These are phyloP conservation scores for Lucifuga dentata DNA, from an alignment of 2,113 vertebrate genomes.

Conservation along the genomic window DNA sequence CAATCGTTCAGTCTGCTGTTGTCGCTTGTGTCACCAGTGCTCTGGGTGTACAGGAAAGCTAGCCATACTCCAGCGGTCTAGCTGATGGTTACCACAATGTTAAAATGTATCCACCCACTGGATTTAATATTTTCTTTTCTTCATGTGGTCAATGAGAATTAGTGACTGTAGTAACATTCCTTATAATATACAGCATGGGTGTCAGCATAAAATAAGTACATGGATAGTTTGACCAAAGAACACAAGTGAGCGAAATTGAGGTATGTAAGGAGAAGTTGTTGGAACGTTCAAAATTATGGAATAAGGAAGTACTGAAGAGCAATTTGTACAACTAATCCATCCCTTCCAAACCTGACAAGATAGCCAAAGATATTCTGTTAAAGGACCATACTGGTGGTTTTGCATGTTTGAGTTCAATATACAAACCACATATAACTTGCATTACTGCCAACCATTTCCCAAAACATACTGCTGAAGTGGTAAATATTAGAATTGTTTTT, in stretches of 20 bases:
- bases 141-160: conserved; percentile 38
- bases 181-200: conserved; percentile 25
- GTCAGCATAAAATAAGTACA: conserved; percentile 31
- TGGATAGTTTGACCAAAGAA: conserved; percentile 17
- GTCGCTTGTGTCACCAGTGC: conserved; percentile 64
- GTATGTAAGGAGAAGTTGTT: conserved; percentile 10
- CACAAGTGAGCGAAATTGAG: conserved; percentile 6
- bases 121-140: conserved; percentile 41
- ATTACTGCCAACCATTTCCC: no score
- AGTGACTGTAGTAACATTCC: conserved; percentile 28
- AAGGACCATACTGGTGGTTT: no score
- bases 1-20: conserved; percentile 51
- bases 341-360: conserved; percentile 14
- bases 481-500: no score
- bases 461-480: no score
- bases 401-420: no score
- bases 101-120: conserved; percentile 32
- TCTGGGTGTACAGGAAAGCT: conserved; percentile 12
- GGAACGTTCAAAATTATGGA: conserved; percentile 24
- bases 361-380: background rate
- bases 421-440: no score
- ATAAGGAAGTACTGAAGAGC: conserved; percentile 6
- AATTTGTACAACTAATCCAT: conserved; percentile 1
- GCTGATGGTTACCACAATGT: conserved; percentile 36
- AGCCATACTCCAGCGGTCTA: conserved; percentile 34